Evolutionary conservation across 1,140 invertebrate species (phyloP), one percentile per base, ranked within the genome.

Genomic region (Eufriesea mexicana): DNA sequence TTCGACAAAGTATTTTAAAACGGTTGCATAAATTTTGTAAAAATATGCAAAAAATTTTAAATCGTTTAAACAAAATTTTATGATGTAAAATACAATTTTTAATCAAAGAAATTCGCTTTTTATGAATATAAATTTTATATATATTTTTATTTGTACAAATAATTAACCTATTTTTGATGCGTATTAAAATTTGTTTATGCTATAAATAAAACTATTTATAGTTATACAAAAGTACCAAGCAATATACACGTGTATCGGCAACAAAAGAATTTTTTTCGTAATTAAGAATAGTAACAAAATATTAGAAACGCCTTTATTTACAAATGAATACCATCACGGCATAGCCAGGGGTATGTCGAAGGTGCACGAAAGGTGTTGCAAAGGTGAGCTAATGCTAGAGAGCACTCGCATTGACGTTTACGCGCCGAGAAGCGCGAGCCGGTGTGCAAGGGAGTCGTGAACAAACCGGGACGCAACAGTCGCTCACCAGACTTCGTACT

Each of bases 381-480:
- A 84, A 79, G 76, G 57, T 79, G 59, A 68, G 67, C 42, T 66
- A 47, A 59, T 51, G 28, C 49, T 59, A 66, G 73, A 81, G 80
- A 79, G 73, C 75, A 70, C n/a, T 86, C 83, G 88, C 89, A 89
- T 90, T 79, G 89, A 90, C 89, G 88, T 84, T 88, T 86, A 83
- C 84, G 75, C 81, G 85, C 83, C 78, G 84, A 81, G 85, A 73
- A 84, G 87, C 79, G 72, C 82, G 67, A 79, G 55, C 82, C 83
- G 79, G 57, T 83, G 75, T 68, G 80, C 55, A 70, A 66, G 71
- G 64, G 64, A 80, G 61, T 57, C 77, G 71, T 67, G 64, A 75
- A 75, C 78, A 67, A 84, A 86, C 85, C 85, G 89, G 87, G 83
- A 89, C 85, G 87, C 89, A 90, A 89, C 89, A 90, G 89, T 90